Percentiles rank a stretch among this genome's conserved stretches.
Conservation (phyloP, 2,888 invertebrate species). For the Odontomyia ornata region DNA sequence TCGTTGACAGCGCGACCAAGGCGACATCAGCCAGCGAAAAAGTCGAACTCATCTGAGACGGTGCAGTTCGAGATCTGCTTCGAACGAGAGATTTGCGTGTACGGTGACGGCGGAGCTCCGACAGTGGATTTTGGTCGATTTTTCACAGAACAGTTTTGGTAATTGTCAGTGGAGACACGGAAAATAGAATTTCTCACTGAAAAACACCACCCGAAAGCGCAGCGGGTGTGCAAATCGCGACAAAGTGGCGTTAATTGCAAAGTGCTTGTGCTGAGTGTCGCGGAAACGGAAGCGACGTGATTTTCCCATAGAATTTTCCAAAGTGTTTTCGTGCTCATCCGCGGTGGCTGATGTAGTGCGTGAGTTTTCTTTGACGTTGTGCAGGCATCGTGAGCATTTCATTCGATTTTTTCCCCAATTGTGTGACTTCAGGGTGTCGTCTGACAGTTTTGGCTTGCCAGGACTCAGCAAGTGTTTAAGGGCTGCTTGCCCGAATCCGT, state of each 20-base stretch:
- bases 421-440: background rate
- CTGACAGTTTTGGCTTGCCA: slow-evolving; percentile 3
- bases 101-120: slow-evolving; percentile 1
- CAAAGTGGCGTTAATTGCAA: background rate
- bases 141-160: slow-evolving; percentile 16
- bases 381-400: background rate
- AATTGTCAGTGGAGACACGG: slow-evolving; percentile 13
- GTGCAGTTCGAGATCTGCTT: slow-evolving; percentile 34
- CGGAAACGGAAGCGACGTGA: slow-evolving; percentile 24
- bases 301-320: background rate
- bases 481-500: background rate
- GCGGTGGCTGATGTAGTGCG: background rate
- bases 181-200: background rate
- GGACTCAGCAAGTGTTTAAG: background rate
- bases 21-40: slow-evolving; percentile 9
- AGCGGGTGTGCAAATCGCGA: background rate
- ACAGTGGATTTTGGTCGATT: slow-evolving; percentile 27
- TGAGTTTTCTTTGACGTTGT: background rate
- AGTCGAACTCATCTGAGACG: slow-evolving; percentile 20
- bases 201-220: background rate
- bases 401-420: slow-evolving; percentile 3
- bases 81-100: slow-evolving; percentile 20
- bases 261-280: background rate
- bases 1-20: slow-evolving; percentile 1
- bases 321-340: slow-evolving; percentile 4